Base-by-base conservation (phyloP, 64 coral and sea anemone genomes). In the Cladopsammia gracilis region DNA sequence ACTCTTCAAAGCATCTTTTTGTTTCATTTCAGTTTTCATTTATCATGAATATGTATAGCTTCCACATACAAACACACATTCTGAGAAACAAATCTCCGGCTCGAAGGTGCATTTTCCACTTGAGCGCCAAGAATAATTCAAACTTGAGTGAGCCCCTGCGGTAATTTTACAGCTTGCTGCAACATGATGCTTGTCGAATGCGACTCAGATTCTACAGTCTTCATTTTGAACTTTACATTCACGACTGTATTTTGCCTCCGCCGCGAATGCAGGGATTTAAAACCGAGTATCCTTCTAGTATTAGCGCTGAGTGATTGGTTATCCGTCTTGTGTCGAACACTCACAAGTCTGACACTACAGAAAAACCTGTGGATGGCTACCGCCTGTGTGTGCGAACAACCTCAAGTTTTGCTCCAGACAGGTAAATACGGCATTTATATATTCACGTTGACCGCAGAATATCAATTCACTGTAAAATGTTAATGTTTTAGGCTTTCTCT, bases 381-480 rank as follows among this genome's bases (percentile, higher is more conserved):
- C 18, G 18, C 10, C 11, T 84, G 60, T 44, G 8, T 48, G 44
- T 84, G 80, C 46, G 62, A 68, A 49, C 80, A 84, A 9, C 62
- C 80, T 68, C 80, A 84, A 25, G 43, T 84, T 43, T 24, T 84
- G 44, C 62, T 84, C 13, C 80, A 84, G 10, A 84, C 58, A 84
- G 80, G 80, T 84, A 84, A 84, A 42, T 1, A 22, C 19, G 15
- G 44, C 9, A 7, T 16, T 75, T 18, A 8, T 2, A 19, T 7
- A 9, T 69, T 25, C 1, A 69, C 20, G 23, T n/a, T 8, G 5
- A 9, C 26, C 14, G 7, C 53, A 56, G 12, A 56, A 7, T 56
- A 12, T 56, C 53, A 56, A 56, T 7, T 56, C 53, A 56, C 53
- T 4, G 65, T 34, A 34, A 34, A 34, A 34, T 34, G 2, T 34